Evolutionary conservation across 2,797 vertebrate species (phyloP).

Genomic region (Mormyrops boulengeri): DNA sequence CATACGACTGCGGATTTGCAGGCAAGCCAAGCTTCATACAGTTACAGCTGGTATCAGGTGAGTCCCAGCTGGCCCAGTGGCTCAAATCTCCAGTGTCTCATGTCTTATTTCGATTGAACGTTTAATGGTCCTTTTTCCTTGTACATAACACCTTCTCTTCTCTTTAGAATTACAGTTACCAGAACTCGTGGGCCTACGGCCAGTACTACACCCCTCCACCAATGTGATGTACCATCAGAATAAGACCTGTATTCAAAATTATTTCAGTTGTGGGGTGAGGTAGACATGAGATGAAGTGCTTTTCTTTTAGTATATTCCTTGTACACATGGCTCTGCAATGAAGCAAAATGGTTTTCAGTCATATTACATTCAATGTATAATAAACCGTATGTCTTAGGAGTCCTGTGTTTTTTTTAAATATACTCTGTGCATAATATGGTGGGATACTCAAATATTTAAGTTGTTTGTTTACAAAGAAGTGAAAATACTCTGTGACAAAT

Average conservation of each 20-base stretch:
- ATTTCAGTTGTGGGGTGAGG: not conserved
- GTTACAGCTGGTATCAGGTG: not conserved
- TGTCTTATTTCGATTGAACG: not conserved
- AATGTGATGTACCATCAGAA: not conserved
- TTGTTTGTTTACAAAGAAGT: not conserved
- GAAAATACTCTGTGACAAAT: not conserved
- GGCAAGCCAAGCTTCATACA: not conserved
- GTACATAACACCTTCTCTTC: not conserved
- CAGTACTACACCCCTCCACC: not conserved
- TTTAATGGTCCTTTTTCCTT: not conserved
- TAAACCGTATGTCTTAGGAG: not conserved
- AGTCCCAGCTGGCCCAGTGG: not conserved
- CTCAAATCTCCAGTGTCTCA: not conserved
- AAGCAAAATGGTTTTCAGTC: too few relatives aligned
- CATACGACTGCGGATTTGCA: not conserved
- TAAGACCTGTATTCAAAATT: not conserved
- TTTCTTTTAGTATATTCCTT: not conserved
- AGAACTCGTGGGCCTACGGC: not conserved
- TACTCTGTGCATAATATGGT: not conserved
- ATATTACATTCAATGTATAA: too few relatives aligned
- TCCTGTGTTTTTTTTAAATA: not conserved
- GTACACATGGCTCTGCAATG: not conserved
- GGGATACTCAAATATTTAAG: not conserved
- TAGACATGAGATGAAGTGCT: not conserved
- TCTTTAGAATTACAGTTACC: slow-evolving; percentile 4